A percentile compares a stretch with the other conserved stretches of the same genome.
These are phyloP conservation scores for Cherax destructor DNA, from an alignment of 1,140 invertebrate species.

Conservation along the genomic window DNA sequence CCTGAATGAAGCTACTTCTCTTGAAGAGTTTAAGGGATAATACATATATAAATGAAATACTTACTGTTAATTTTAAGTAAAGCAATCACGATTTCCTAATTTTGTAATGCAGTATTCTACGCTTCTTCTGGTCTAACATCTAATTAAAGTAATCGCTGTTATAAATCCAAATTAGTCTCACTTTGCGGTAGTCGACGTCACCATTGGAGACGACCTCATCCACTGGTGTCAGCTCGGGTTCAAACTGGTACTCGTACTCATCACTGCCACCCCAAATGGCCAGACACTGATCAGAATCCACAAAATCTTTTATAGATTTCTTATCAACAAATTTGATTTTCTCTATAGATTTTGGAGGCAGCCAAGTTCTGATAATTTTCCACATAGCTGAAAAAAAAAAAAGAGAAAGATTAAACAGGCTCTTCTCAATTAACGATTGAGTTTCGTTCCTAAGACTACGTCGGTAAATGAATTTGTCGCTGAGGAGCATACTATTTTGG, in stretches of 20 bases:
- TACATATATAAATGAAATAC: too few species aligned
- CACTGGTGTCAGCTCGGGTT: slow-evolving; percentile 77
- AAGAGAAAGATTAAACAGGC: too few species aligned
- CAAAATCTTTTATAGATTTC: slow-evolving; percentile 84
- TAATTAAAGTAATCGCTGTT: background rate
- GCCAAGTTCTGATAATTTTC: slow-evolving; percentile 91
- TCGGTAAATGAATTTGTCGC: too few species aligned
- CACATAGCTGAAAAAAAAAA: slow-evolving; percentile 85
- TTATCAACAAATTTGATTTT: slow-evolving; percentile 93
- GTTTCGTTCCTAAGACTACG: too few species aligned
- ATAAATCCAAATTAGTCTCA: slow-evolving; percentile 1
- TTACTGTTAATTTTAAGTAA: too few species aligned
- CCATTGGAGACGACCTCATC: slow-evolving; percentile 37
- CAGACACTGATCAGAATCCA: slow-evolving; percentile 85
- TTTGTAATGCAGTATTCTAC: too few species aligned
- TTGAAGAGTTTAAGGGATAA: too few species aligned
- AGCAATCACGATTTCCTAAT: too few species aligned
- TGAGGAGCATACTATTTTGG: too few species aligned
- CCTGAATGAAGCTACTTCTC: too few species aligned
- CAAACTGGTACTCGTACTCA: slow-evolving; percentile 84
- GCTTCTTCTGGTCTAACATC: too few species aligned
- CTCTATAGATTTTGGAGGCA: slow-evolving; percentile 91
- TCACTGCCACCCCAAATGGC: slow-evolving; percentile 91
- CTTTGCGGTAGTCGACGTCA: slow-evolving; percentile 39
- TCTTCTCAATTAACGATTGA: too few species aligned